Percentiles rank a stretch among this genome's conserved stretches.
Conservation (phyloP, 2,888 invertebrate species). For the Drosophila multiciliata region DNA sequence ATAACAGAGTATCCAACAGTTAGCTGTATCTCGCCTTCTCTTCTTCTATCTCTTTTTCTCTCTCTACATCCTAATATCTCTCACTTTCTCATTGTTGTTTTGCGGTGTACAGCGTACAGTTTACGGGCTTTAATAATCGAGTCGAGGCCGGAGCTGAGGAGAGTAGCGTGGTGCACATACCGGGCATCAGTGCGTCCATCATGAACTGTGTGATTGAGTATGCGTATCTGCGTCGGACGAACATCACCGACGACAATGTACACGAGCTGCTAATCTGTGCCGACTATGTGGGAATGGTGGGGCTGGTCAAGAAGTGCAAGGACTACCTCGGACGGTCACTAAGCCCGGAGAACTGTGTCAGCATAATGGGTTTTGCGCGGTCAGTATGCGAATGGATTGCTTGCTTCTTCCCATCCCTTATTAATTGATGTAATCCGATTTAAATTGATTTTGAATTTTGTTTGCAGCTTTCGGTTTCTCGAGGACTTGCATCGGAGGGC, state of each 20-base stretch:
- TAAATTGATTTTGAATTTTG: conserved; percentile 42
- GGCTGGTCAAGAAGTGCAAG: conserved; percentile 92
- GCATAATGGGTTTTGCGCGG: conserved; percentile 93
- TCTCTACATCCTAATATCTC: not conserved
- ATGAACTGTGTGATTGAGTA: conserved; percentile 93
- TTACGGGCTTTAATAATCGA: conserved; percentile 76
- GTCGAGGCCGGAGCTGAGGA: conserved; percentile 82
- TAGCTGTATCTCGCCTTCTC: not conserved
- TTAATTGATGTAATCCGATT: conserved; percentile 41
- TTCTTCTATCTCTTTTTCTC: not conserved
- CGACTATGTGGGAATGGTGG: conserved; percentile 94
- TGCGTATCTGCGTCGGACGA: conserved; percentile 92
- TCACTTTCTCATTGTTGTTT: not conserved
- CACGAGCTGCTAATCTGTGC: conserved; percentile 92
- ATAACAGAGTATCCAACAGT: not conserved
- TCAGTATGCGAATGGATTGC: conserved; percentile 67
- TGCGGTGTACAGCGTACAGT: conserved; percentile 72
- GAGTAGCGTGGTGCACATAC: conserved; percentile 89
- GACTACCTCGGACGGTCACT: conserved; percentile 90
- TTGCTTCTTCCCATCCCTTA: not conserved
- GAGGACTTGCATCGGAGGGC: conserved; percentile 88
- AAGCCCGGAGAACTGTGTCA: conserved; percentile 92
- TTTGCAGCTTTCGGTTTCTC: conserved; percentile 81
- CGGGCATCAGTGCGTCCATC: conserved; percentile 91
- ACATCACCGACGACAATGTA: conserved; percentile 91